phyloP scores from a whole-genome alignment of 2,888 invertebrate species.

The Bellardia bayeri region DNA sequence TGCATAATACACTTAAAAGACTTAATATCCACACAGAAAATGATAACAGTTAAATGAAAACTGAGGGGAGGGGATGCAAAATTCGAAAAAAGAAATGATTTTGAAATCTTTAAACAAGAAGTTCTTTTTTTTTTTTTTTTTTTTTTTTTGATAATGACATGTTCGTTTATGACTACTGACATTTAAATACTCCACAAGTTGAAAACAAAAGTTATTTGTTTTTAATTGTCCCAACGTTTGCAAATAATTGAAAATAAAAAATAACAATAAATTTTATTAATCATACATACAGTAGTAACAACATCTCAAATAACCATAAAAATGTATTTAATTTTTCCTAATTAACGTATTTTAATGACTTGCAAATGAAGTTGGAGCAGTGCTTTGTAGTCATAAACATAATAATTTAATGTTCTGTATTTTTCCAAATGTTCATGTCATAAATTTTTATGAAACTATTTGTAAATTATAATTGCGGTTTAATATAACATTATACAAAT shows the following conservation, averaged over 20 bases:
- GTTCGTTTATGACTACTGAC: not conserved
- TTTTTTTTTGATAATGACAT: not conserved
- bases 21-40: not conserved
- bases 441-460: slow-evolving; percentile 24
- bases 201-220: not conserved
- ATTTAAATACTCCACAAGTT: not conserved
- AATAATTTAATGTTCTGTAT: slow-evolving; percentile 12
- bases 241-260: slow-evolving; percentile 6
- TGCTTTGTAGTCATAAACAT: not conserved
- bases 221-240: slow-evolving; percentile 6
- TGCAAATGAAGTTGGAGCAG: slow-evolving; percentile 30
- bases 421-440: slow-evolving; percentile 1
- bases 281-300: not conserved
- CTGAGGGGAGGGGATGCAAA: not conserved
- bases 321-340: slow-evolving; percentile 29
- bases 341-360: slow-evolving; percentile 42
- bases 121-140: not conserved
- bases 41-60: not conserved
- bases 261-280: slow-evolving; percentile 20
- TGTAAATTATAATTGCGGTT: not conserved
- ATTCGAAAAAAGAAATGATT: not conserved
- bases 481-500: not conserved
- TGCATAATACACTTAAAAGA: slow-evolving; percentile 43
- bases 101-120: not conserved
- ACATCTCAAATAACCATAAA: slow-evolving; percentile 2